Percentiles rank a stretch among this genome's conserved stretches.
Evolutionary conservation across 2,797 vertebrate species (phyloP).

Genomic region (Hydrocynus forskahlii): DNA sequence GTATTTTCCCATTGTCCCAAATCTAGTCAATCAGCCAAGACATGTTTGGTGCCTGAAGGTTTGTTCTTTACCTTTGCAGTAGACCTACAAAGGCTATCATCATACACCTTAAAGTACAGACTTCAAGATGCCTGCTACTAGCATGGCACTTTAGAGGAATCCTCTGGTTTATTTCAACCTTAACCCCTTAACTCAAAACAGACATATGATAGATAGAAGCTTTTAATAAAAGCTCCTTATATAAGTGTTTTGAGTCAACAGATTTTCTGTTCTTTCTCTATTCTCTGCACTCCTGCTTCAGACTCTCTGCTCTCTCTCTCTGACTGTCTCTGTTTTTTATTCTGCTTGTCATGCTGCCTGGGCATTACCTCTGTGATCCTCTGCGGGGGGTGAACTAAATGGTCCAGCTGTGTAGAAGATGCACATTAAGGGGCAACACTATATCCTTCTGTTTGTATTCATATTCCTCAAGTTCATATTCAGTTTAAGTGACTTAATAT

Average conservation of each 20-base stretch:
- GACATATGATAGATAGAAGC: no score
- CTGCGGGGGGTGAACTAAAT: background rate
- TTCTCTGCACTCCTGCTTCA: background rate
- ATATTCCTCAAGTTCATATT: slow-evolving; percentile 9
- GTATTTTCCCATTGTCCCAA: background rate
- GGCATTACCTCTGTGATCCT: slow-evolving; percentile 6
- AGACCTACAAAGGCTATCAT: background rate
- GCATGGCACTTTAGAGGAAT: background rate
- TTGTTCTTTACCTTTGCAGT: background rate
- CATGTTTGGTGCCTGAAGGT: background rate
- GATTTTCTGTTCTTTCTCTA: background rate
- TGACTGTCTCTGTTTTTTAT: background rate
- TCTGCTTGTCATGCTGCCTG: background rate
- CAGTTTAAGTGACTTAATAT: slow-evolving; percentile 7
- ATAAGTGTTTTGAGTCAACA: background rate
- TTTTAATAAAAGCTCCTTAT: background rate
- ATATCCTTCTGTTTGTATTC: background rate
- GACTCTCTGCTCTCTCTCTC: background rate
- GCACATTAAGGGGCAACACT: background rate
- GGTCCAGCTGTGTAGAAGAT: background rate
- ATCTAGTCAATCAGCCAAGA: background rate
- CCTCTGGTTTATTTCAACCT: background rate
- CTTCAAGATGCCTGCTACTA: background rate
- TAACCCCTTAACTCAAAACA: background rate
- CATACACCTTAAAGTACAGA: background rate